phyloP scores from a whole-genome alignment of 2,888 invertebrate genomes.

The Thera obeliscata region DNA sequence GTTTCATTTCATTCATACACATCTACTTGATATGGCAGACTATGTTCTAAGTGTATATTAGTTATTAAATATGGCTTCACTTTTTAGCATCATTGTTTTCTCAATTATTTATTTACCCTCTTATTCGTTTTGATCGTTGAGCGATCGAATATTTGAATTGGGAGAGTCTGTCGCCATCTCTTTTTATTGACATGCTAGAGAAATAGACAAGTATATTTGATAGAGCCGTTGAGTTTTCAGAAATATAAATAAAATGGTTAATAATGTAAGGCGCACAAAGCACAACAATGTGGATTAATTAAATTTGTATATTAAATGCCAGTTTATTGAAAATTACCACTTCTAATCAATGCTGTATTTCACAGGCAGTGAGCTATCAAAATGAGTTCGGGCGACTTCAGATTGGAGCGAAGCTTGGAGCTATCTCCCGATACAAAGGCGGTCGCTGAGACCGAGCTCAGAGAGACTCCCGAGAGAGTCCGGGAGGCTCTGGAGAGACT shows the following conservation, averaged over 20 bases:
- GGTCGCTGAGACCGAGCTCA: constrained; percentile 86
- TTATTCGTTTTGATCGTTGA: too few species aligned
- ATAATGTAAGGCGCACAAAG: constrained; percentile 15
- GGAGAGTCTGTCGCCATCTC: too few species aligned
- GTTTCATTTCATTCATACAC: too few species aligned
- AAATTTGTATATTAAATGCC: background rate
- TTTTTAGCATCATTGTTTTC: background rate
- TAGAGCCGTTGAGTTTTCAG: too few species aligned
- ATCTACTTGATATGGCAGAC: too few species aligned
- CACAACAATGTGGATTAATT: constrained; percentile 4
- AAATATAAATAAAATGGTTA: too few species aligned
- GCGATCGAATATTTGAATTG: too few species aligned
- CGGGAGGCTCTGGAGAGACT: constrained; percentile 85
- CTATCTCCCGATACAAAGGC: constrained; percentile 83
- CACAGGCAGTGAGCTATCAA: constrained; percentile 52
- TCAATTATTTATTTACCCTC: background rate
- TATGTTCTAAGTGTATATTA: too few species aligned
- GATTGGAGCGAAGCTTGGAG: constrained; percentile 85
- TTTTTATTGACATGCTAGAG: too few species aligned
- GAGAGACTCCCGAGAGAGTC: constrained; percentile 89
- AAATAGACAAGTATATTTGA: too few species aligned
- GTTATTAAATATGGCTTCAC: too few species aligned
- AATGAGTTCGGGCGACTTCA: constrained; percentile 80
- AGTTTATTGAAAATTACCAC: constrained; percentile 18
- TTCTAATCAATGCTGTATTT: constrained; percentile 23